phyloP scores from a whole-genome alignment of 2,797 vertebrate species.

The Rallus crepitans region DNA sequence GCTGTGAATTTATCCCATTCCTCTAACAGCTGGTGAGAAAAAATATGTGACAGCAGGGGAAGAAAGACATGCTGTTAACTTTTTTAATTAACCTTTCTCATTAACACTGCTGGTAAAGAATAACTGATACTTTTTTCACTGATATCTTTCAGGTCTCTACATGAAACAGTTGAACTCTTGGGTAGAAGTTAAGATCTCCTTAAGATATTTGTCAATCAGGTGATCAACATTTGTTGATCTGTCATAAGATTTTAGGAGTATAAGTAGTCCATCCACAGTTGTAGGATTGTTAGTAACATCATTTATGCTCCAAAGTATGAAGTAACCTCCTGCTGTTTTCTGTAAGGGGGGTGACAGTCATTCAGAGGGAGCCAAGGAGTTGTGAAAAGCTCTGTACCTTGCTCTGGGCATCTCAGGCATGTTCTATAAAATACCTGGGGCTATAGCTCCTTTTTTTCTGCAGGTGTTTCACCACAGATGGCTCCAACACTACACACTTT shows the following conservation, averaged over 20 bases:
- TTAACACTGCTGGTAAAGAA: not conserved
- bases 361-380: not conserved
- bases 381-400: not conserved
- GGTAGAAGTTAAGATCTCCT: not conserved
- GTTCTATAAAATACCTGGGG: not conserved
- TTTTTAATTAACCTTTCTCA: slow-evolving; percentile 4
- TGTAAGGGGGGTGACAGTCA: not conserved
- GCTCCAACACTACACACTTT: not conserved
- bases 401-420: not conserved
- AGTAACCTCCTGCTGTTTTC: not conserved
- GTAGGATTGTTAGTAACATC: not conserved
- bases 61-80: not conserved
- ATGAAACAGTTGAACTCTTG: not conserved
- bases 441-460: not conserved
- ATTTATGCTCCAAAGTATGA: not conserved
- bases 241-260: not conserved
- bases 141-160: not conserved
- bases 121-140: slow-evolving; percentile 3
- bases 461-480: not conserved
- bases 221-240: not conserved
- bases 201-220: not conserved
- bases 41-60: not conserved
- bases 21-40: not conserved
- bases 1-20: not conserved
- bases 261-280: not conserved